Percentiles rank a stretch among this genome's conserved stretches.
Evolutionary conservation across 1,140 invertebrate genomes (phyloP).

Genomic region (Polypedilum pembai): DNA sequence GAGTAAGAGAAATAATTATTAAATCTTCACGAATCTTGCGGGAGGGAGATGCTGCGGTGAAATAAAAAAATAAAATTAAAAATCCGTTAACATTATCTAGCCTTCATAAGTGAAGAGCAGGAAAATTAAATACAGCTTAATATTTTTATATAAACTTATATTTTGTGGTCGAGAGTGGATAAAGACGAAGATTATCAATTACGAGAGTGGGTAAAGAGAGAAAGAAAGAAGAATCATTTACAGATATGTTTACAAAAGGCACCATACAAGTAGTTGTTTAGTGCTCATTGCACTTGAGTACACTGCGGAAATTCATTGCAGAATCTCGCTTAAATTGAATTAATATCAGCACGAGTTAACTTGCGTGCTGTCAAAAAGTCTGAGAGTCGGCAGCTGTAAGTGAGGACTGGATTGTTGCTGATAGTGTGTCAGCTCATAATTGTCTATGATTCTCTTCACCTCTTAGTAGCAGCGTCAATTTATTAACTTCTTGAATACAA

Average conservation of each 20-base stretch:
- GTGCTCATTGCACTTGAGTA: too few relatives aligned
- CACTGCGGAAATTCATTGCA: too few relatives aligned
- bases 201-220: not conserved
- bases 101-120: not conserved
- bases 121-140: slow-evolving; percentile 14
- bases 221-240: slow-evolving; percentile 2
- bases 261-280: not conserved
- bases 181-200: not conserved
- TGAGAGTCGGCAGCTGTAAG: too few relatives aligned
- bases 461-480: too few relatives aligned
- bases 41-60: slow-evolving; percentile 8
- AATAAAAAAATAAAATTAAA: slow-evolving; percentile 20
- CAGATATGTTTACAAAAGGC: not conserved
- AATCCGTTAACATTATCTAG: slow-evolving; percentile 28
- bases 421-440: too few relatives aligned
- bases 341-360: too few relatives aligned
- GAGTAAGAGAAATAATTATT: slow-evolving; percentile 24
- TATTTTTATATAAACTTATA: not conserved
- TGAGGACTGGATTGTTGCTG: too few relatives aligned
- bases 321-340: too few relatives aligned
- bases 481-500: too few relatives aligned
- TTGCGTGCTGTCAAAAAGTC: too few relatives aligned
- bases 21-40: slow-evolving; percentile 22
- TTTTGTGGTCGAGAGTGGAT: not conserved
- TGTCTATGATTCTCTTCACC: too few relatives aligned